Evolutionary conservation across 1,140 invertebrate genomes (phyloP), one percentile per base, ranked within the genome.

Genomic region (Trypoxylus dichotomus): DNA sequence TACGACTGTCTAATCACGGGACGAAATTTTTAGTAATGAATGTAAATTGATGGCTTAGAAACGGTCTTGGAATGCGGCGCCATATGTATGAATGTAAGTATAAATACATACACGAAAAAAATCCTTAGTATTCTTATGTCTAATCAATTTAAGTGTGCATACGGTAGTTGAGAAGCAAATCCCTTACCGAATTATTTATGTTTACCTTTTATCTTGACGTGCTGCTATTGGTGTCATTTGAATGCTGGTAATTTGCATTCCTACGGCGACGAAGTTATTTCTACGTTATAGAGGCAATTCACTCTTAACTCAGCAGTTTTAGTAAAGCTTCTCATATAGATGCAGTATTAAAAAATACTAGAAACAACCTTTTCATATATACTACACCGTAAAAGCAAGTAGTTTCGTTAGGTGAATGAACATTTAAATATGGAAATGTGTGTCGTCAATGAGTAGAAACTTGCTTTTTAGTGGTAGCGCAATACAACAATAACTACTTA

Each of bases 391-490:
- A 54, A 54, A 54, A 54, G 15, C 47, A 54, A 54, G 47, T 54
- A 54, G 47, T 19, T 54, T 54, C 47, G 7, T 54, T 54, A 54
- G 47, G 15, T 54, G 47, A 54, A 54, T 54, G n/a, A n/a, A 19
- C 19, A 54, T 54, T 54, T 54, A 54, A 37, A 54, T 54, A 54
- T 54, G 47, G 47, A 54, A 54, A 54, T 54, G 47, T 54, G 47
- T 19, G 47, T 54, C 19, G 47, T 54, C 47, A 54, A 54, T 19
- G 47, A 54, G 19, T 54, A 19, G 47, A 54, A 19, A 54, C 15
- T 54, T 54, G 11, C 47, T 54, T 54, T 54, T 19, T 54, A n/a
- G 6, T n/a, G 15, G 47, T 54, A 54, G 47, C 47, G 47, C 10
- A 37, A 37, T 37, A 37, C 32, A 37, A 54, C 15, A 54, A 19